Percentiles rank a stretch among this genome's conserved stretches.
phyloP scores from a whole-genome alignment of 1,140 invertebrate genomes.

The Brachionus asplanchnoidis region DNA sequence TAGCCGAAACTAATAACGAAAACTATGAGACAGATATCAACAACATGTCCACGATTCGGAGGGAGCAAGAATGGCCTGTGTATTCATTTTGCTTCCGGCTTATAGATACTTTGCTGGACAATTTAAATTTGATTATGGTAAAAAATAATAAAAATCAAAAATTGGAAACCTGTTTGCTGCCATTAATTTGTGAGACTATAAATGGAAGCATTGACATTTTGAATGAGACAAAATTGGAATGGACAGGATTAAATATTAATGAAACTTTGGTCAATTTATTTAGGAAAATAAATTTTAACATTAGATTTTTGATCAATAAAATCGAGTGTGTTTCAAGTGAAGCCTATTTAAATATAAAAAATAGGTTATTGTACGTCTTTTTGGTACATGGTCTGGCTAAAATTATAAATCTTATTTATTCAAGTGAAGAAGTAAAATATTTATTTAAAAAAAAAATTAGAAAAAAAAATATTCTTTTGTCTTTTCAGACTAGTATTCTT shows the following conservation, averaged over 20 bases:
- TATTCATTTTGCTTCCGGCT: constrained; percentile 1
- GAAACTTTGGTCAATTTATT: background rate
- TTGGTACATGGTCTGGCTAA: background rate
- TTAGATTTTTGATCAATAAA: background rate
- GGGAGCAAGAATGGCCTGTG: constrained; percentile 17
- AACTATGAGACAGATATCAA: constrained; percentile 16
- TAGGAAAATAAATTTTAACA: constrained; percentile 13
- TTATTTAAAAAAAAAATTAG: background rate
- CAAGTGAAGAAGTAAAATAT: background rate
- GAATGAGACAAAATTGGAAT: constrained; percentile 14
- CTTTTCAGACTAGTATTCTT: background rate
- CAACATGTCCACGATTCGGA: background rate
- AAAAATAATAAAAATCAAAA: constrained; percentile 27
- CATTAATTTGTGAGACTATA: background rate
- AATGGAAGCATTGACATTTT: background rate
- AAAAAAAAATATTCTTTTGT: background rate
- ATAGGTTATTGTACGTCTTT: background rate
- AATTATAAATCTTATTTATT: constrained; percentile 16
- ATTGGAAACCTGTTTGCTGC: background rate
- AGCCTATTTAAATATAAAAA: background rate
- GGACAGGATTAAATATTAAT: background rate
- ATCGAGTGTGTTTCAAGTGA: background rate
- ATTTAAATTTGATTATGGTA: background rate
- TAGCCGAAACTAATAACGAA: background rate
- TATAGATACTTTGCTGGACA: background rate